Evolutionary conservation across 2,797 vertebrate species (phyloP), one percentile per base, ranked within the genome.

Genomic region (Botia kubotai): DNA sequence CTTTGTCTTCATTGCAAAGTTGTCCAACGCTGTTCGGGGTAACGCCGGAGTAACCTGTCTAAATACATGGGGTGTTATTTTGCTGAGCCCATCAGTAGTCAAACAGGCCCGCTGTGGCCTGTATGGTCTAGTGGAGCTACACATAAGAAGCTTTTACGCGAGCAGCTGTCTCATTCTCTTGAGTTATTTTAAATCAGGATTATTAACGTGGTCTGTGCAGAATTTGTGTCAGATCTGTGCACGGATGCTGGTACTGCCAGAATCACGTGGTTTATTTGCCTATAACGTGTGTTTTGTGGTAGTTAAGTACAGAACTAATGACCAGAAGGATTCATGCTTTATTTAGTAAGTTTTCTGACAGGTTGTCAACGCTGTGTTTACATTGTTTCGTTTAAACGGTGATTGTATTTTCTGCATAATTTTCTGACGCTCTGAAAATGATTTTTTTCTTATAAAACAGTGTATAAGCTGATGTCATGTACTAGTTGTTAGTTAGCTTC

Each of bases 81-180:
- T 50, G 52, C 63, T 33, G 52, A 80, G 63, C 16, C 52, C 55
- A 33, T 58, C 50, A 67, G 46, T 66, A 11, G 17, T 66, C 3
- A n/a, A 43, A 71, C 46, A 72, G 78, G 78, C 83, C 83, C 71
- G 26, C 55, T 60, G 48, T 74, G 80, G 77, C 80, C 73, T 67
- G 77, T 76, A 82, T 84, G 84, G 77, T 82, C 72, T 75, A 57
- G 36, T 68, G 33, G 16, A 57, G 62, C 7, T 66, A 6, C 16
- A 65, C 33, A 63, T 39, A 4, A 17, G 50, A 29, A 16, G 50
- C 70, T 53, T 55, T 65, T 6, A 43, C 17, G 5, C 2, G 7
- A 46, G 39, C 60, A 72, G 19, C 21, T 60, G 36, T 19, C 21
- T 16, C 36, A 68, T 19, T 46, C 60, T 29, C 23, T 17, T 8